Conservation (phyloP, 2,113 vertebrate species). For the Crotalus horridus region DNA sequence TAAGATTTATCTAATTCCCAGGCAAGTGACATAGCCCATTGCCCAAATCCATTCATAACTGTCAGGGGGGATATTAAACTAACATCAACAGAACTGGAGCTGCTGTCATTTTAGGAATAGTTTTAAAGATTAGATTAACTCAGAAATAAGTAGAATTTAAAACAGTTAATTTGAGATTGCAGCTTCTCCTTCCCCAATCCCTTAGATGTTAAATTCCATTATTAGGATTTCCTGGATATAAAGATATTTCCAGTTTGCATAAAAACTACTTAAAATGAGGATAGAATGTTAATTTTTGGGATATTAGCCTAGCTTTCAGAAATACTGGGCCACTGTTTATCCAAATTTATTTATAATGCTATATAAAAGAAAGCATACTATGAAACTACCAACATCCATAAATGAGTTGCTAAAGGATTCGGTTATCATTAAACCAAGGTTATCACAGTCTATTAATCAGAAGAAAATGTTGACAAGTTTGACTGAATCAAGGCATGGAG, state of each 20-base stretch:
- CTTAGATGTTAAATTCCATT: background rate
- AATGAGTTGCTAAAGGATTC: background rate
- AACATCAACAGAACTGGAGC: slow-evolving; percentile 35
- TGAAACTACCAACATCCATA: background rate
- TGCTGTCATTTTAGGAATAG: slow-evolving; percentile 41
- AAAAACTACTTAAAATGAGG: slow-evolving; percentile 1
- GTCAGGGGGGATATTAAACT: slow-evolving; percentile 42
- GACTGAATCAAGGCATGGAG: background rate
- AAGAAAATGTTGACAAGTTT: background rate
- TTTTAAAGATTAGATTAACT: slow-evolving; percentile 40
- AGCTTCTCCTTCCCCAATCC: background rate
- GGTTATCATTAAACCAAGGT: background rate
- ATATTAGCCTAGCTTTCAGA: background rate
- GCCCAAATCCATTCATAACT: slow-evolving; percentile 24
- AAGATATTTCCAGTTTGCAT: slow-evolving; percentile 18
- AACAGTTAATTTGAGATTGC: slow-evolving; percentile 42
- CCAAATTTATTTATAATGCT: background rate
- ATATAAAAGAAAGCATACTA: background rate
- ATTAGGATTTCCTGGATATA: slow-evolving; percentile 10
- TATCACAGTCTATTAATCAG: background rate
- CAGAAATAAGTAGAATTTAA: slow-evolving; percentile 42
- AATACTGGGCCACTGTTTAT: background rate
- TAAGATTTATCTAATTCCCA: slow-evolving; percentile 60
- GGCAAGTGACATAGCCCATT: slow-evolving; percentile 29
- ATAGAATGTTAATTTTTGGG: background rate